Conservation (phyloP, 2,113 vertebrate species). For the Hemicordylus capensis region DNA sequence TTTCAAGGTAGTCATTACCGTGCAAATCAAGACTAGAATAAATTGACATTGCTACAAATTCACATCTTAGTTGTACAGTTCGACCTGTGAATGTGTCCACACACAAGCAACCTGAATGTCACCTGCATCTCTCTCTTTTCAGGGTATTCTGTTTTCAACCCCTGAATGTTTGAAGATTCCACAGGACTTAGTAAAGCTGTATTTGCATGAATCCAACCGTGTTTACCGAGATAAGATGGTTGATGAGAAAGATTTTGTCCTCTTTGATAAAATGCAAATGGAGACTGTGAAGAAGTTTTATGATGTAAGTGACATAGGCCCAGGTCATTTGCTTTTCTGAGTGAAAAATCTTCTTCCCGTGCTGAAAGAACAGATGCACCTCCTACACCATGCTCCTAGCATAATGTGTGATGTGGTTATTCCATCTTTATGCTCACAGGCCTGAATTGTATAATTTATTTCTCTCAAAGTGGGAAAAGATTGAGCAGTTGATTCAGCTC, state of each 20-base stretch:
- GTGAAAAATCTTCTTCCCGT: too few relatives aligned
- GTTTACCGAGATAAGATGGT: slow-evolving; percentile 92
- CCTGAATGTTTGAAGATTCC: slow-evolving; percentile 81
- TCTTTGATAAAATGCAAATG: slow-evolving; percentile 89
- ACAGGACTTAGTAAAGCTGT: slow-evolving; percentile 85
- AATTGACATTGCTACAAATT: too few relatives aligned
- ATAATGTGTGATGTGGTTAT: too few relatives aligned
- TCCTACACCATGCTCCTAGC: not conserved
- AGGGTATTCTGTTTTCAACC: slow-evolving; percentile 91
- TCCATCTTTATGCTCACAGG: not conserved
- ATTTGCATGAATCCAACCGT: slow-evolving; percentile 88
- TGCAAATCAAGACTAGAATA: not conserved
- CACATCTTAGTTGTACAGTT: not conserved
- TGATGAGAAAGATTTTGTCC: slow-evolving; percentile 80
- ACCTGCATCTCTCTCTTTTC: slow-evolving; percentile 15
- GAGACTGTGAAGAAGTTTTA: slow-evolving; percentile 86
- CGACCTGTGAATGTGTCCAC: not conserved
- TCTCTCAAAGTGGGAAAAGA: too few relatives aligned
- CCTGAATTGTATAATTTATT: not conserved
- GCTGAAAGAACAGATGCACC: not conserved
- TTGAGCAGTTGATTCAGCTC: not conserved
- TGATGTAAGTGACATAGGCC: slow-evolving; percentile 75
- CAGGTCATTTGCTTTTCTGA: not conserved
- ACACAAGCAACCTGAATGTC: not conserved
- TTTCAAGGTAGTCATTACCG: not conserved